Evolutionary conservation across 2,113 vertebrate species (phyloP).

Genomic region (Daboia siamensis): DNA sequence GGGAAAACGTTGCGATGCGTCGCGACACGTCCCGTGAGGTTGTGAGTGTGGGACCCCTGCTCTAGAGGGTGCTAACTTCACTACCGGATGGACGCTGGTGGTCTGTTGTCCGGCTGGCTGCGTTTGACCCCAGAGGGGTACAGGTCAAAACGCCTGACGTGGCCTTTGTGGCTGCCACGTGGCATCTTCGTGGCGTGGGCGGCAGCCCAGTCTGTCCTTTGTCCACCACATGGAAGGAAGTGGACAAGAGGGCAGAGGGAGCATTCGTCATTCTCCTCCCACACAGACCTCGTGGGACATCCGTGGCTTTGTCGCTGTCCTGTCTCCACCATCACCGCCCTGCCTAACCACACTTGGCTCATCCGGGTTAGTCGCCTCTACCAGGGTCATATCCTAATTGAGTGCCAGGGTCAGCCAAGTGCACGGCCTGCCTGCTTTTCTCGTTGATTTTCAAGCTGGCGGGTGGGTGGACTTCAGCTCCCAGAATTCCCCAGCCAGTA

Average conservation of each 20-base stretch:
- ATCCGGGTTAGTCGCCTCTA: background rate
- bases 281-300: background rate
- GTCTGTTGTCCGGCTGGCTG: no score
- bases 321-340: background rate
- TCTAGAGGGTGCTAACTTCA: background rate
- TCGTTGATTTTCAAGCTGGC: background rate
- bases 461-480: no score
- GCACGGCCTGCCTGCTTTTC: background rate
- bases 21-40: no score
- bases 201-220: background rate
- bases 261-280: background rate
- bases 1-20: no score
- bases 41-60: no score
- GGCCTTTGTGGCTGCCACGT: background rate
- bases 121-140: background rate
- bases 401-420: background rate
- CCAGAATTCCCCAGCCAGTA: no score
- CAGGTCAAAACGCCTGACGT: conserved; percentile 17
- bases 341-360: rapidly evolving
- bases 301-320: background rate
- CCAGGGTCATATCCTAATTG: no score
- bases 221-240: background rate
- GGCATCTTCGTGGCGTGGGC: background rate
- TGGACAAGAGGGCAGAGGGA: background rate
- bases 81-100: background rate